Conservation (phyloP, 2,797 vertebrate genomes). For the Taenioides sp. region DNA sequence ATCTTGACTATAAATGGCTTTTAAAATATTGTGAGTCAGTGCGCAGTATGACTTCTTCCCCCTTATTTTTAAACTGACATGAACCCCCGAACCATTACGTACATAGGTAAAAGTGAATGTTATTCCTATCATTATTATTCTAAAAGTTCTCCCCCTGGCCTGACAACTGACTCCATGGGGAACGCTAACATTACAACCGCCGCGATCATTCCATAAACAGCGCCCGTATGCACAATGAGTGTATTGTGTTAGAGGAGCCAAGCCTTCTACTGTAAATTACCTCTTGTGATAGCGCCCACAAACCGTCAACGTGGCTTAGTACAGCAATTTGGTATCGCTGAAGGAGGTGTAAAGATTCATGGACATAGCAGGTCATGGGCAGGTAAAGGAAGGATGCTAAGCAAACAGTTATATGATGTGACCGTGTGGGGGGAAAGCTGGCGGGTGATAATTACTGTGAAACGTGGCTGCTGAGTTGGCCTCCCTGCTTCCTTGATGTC, state of each 20-base stretch:
- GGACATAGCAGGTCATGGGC: constrained; percentile 11
- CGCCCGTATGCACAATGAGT: constrained; percentile 70
- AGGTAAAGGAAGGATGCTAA: constrained; percentile 53
- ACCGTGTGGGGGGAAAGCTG: constrained; percentile 29
- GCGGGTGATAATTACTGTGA: constrained; percentile 78
- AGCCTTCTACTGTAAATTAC: constrained; percentile 42
- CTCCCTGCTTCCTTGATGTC: constrained; percentile 66
- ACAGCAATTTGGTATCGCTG: constrained; percentile 37
- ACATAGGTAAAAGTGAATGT: constrained; percentile 59
- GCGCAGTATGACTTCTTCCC: constrained; percentile 23
- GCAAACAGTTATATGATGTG: constrained; percentile 44
- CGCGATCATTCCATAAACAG: constrained; percentile 60
- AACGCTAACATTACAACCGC: constrained; percentile 67
- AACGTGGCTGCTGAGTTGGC: constrained; percentile 72
- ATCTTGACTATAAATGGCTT: constrained; percentile 54
- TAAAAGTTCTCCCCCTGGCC: constrained; percentile 60
- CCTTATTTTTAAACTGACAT: constrained; percentile 19
- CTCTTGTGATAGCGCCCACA: constrained; percentile 36
- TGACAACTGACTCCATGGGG: constrained; percentile 61
- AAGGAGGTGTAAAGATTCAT: constrained; percentile 43
- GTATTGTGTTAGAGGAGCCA: constrained; percentile 63
- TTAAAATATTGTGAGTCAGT: constrained; percentile 40
- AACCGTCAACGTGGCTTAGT: constrained; percentile 41
- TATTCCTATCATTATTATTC: constrained; percentile 73
- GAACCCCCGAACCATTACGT: constrained; percentile 32